phyloP scores from a whole-genome alignment of 2,888 invertebrate species.

The Tinea pellionella region DNA sequence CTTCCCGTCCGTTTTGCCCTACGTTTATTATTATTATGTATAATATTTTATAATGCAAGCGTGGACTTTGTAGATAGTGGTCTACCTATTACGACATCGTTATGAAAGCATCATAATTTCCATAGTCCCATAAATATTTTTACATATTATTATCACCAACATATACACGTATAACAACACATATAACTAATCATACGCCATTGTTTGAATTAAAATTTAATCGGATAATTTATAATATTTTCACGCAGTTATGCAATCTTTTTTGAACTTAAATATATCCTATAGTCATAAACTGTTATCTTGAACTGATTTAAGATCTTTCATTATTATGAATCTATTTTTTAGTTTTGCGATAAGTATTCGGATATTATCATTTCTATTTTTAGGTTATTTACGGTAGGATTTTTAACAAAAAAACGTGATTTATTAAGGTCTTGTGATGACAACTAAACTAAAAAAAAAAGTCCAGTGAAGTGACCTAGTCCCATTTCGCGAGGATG shows the following conservation, averaged over 20 bases:
- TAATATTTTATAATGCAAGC: conserved; percentile 2
- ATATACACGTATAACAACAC: too few species aligned
- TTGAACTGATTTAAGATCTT: neutral
- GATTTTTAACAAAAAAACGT: too few species aligned
- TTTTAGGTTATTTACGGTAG: too few species aligned
- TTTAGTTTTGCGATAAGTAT: too few species aligned
- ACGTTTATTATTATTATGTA: neutral
- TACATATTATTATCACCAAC: conserved; percentile 4
- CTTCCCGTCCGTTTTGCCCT: neutral
- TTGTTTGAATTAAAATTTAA: neutral
- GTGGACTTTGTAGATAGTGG: neutral
- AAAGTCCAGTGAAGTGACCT: too few species aligned
- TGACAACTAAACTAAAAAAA: too few species aligned
- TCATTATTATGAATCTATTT: neutral
- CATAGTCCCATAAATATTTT: neutral
- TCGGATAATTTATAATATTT: neutral
- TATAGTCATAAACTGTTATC: too few species aligned
- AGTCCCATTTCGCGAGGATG: too few species aligned
- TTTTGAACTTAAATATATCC: neutral
- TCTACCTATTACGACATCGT: conserved; percentile 2
- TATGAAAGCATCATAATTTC: conserved; percentile 1
- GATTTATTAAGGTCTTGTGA: too few species aligned
- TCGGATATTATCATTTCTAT: too few species aligned
- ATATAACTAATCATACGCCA: neutral
- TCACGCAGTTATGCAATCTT: neutral